Evolutionary conservation across 1,140 invertebrate species (phyloP), one percentile per base, ranked within the genome.

Genomic region (Calephelis virginiensis): DNA sequence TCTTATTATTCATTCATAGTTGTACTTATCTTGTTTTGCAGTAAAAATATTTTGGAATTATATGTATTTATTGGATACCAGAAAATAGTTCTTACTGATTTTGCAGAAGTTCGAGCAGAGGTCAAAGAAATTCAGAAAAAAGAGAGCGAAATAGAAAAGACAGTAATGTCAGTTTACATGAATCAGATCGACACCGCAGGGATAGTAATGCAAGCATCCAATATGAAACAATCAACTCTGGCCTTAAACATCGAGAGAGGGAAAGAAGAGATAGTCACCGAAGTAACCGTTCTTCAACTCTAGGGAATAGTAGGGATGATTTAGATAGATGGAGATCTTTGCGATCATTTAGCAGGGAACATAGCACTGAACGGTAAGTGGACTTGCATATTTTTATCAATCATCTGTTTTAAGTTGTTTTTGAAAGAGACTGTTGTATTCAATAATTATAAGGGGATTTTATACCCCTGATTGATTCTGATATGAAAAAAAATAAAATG

Each of bases 261-360:
- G 88, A 90, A 49, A 76, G 89, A 63, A 73, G 85, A 60, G 89
- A 91, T 45, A 91, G 89, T 48, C 85, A 91, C 56, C 79, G 80
- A 67, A 91, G 89, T 64, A 91, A 89, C 66, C 77, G 83, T 9
- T 91, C 89, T 6, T 91, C 89, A 48, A 91, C 83, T 4, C 83
- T 91, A 63, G 89, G 89, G 0, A 91, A 91, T 60, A 91, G 89
- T 62, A 75, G 89, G 66, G 89, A 91, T 69, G 86, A 91, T 67
- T 74, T 91, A 53, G 89, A 91, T 64, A 77, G 85, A 45, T 91
- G 89, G 89, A 78, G 89, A 45, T 91, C 89, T 8, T 73, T 89
- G 53, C 68, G 89, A 17, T 91, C 89, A 40, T 91, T 85, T 13
- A 91, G 89, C 65, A 77, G 89, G 61, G 89, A 91, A 71, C 86